Conservation (phyloP, 2,888 invertebrate genomes). For the Brachycybe producta region DNA sequence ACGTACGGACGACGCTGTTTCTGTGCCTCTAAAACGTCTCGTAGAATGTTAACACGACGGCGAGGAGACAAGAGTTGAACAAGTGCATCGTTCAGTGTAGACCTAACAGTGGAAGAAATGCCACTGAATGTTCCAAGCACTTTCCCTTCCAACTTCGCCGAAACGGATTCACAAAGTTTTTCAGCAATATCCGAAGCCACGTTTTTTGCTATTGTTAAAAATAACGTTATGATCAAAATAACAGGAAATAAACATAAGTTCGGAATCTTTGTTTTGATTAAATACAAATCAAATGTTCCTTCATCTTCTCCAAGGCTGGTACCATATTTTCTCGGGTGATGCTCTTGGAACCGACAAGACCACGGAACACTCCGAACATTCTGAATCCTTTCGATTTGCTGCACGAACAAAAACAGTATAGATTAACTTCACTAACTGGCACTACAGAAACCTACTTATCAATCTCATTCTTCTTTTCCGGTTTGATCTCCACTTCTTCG, state of each 20-base stretch:
- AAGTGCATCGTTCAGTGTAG: conserved; percentile 76
- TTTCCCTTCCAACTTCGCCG: conserved; percentile 77
- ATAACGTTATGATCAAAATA: too few relatives aligned
- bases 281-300: conserved; percentile 72
- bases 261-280: not conserved
- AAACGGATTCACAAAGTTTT: conserved; percentile 87
- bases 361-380: conserved; percentile 76
- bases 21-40: conserved; percentile 87
- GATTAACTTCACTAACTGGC: not conserved
- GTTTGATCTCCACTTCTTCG: conserved; percentile 50
- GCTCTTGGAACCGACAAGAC: conserved; percentile 78
- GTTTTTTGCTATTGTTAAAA: conserved; percentile 67
- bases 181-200: conserved; percentile 91
- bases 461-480: conserved; percentile 24
- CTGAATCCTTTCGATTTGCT: conserved; percentile 35
- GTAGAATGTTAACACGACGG: conserved; percentile 84
- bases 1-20: conserved; percentile 71
- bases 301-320: conserved; percentile 80
- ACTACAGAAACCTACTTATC: not conserved
- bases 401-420: not conserved
- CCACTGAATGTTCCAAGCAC: conserved; percentile 85
- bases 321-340: conserved; percentile 65
- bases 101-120: conserved; percentile 73
- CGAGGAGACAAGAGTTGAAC: conserved; percentile 89
- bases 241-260: not conserved